Evolutionary conservation across 2,113 vertebrate genomes (phyloP), one percentile per base, ranked within the genome.

Genomic region (Prinia subflava): DNA sequence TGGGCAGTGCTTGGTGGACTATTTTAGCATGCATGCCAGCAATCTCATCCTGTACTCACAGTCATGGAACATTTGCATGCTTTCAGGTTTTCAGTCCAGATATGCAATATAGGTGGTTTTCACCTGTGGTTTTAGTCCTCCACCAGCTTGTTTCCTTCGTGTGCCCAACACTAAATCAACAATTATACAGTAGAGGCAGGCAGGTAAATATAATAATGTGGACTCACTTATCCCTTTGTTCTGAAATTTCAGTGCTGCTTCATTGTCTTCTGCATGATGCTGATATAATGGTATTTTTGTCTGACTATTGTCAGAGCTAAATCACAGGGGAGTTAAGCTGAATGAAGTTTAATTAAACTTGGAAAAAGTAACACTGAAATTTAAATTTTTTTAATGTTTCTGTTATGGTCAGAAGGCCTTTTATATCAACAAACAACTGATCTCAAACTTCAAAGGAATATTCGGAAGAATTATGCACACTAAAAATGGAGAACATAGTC

Each of bases 81-180:
- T 79, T 91, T 83, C 39, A 44, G 47, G 30, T 63, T 89, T 75
- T 69, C 60, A 70, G 7, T 46, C 24, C 30, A 63, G 19, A 49
- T 5, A 8, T 37, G 10, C 15, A 70, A 25, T 8, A n/a, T 4
- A 35, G 8, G 25, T 46, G 39, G 23, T 5, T 13, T 75, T 13
- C 9, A 13, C 27, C 6, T 55, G 27, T 5, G 3, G 7, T 46
- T 82, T 55, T 0, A 0, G 2, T 42, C 15, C 9, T 35, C 10
- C 17, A 79, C 9, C 18, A 49, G 10, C 7, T 71, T 64, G 9
- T 75, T 82, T 78, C 42, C 30, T 23, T 87, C 20, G n/a, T 39
- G 10, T n/a, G 12, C 9, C 11, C 88, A 67, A 47, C 35, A 59
- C 27, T 44, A 83, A 64, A 82, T 3, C 14, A 65, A 13, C 11